phyloP scores from a whole-genome alignment of 1,140 invertebrate species.

The Luehdorfia chinensis region DNA sequence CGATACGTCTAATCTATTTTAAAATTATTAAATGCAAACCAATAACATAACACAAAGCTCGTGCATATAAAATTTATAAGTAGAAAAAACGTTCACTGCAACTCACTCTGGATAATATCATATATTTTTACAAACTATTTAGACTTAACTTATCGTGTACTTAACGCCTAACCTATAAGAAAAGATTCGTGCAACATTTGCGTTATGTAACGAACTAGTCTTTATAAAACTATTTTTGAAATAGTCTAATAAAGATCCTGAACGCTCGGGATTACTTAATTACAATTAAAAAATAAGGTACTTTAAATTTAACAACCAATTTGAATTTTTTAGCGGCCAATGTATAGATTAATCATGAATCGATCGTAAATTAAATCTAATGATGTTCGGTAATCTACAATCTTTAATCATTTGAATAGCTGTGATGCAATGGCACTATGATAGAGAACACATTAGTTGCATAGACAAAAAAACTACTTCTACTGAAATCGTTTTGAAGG shows the following conservation, averaged over 20 bases:
- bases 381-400: too few relatives aligned
- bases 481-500: slow-evolving; percentile 9
- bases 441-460: slow-evolving; percentile 24
- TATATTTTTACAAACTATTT: slow-evolving; percentile 55
- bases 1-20: slow-evolving; percentile 37
- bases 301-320: slow-evolving; percentile 34
- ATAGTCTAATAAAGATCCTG: slow-evolving; percentile 64
- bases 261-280: slow-evolving; percentile 28
- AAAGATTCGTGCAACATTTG: slow-evolving; percentile 21
- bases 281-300: slow-evolving; percentile 27
- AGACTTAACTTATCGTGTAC: slow-evolving; percentile 54
- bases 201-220: slow-evolving; percentile 22
- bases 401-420: too few relatives aligned
- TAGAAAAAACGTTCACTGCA: slow-evolving; percentile 45
- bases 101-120: slow-evolving; percentile 52
- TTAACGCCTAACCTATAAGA: slow-evolving; percentile 46
- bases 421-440: slow-evolving; percentile 51
- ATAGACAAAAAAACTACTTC: slow-evolving; percentile 20
- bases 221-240: slow-evolving; percentile 64
- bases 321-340: slow-evolving; percentile 16
- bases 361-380: too few relatives aligned
- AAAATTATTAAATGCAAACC: slow-evolving; percentile 50
- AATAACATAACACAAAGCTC: slow-evolving; percentile 51
- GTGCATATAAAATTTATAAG: slow-evolving; percentile 39
- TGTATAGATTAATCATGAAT: too few relatives aligned